Conservation (phyloP, 2,888 invertebrate species). For the Cryptocheilus praepositus region DNA sequence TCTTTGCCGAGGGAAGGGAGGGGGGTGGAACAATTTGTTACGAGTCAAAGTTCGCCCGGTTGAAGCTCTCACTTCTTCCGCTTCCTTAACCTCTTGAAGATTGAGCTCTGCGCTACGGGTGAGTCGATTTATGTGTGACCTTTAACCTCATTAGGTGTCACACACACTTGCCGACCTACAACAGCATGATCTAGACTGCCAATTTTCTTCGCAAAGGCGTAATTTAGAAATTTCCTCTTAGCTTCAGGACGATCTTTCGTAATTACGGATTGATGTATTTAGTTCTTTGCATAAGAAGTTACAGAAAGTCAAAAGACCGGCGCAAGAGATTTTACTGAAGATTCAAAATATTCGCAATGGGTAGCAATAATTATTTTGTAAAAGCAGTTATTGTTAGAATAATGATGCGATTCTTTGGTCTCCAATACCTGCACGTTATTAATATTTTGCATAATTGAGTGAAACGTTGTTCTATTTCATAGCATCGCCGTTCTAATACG, state of each 20-base stretch:
- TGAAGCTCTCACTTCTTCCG: constrained; percentile 6
- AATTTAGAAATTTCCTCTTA: constrained; percentile 2
- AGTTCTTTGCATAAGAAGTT: no score
- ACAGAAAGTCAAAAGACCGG: no score
- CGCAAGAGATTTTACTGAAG: no score
- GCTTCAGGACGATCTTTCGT: background rate
- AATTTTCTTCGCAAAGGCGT: constrained; percentile 12
- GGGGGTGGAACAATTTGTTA: background rate
- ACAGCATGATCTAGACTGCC: constrained; percentile 18
- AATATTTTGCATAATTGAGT: no score
- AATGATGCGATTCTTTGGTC: no score
- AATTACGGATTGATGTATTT: background rate
- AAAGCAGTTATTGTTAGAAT: no score
- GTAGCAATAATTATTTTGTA: no score
- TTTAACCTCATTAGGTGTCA: constrained; percentile 34
- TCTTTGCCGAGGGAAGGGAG: no score
- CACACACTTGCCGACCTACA: constrained; percentile 7
- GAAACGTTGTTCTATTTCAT: no score
- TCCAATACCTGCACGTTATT: no score
- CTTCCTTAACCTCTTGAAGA: constrained; percentile 17
- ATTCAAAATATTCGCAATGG: no score
- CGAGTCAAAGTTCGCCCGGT: background rate
- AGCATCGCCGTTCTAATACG: no score
- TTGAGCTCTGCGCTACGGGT: constrained; percentile 10
- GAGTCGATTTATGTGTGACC: constrained; percentile 37